Base-by-base conservation (phyloP, 2,888 invertebrate genomes). In the Keiferia lycopersicella region DNA sequence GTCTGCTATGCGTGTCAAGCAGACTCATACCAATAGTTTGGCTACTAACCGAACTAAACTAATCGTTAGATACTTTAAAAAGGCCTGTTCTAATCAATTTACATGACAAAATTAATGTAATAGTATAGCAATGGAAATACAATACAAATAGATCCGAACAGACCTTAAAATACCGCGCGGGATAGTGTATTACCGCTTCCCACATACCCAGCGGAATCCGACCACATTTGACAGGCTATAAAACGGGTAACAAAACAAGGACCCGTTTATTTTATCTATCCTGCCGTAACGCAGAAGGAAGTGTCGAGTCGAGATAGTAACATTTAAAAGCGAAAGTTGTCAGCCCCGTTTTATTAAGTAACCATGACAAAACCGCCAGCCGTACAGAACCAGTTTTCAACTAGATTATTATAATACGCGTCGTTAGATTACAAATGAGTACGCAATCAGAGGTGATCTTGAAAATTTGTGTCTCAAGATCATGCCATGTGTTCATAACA, bases 291-390 rank as follows among this genome's bases (percentile, higher is more conserved):
- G 14, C n/a, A 45, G 45, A 45, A 45, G 45, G 45, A 45, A 45
- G 45, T 45, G 45, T 26, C 22, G 20, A 22, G 45, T 26, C 22
- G 20, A 22, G 11, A 53, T 22, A 51, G 18, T 20, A 20, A 51
- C 51, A 22, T 53, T 53, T 53, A 14, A 53, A 53, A 53, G 51
- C 22, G 51, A 53, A 53, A 53, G 51, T 53, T 53, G 51, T 53
- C 51, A 53, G 22, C 51, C 51, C 22, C 20, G 51, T 53, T 53
- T 53, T 22, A 53, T 53, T 53, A 53, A 53, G 51, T 53, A 53
- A 53, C 51, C 51, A 22, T 53, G 51, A 53, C 22, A 50, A 50
- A 53, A 20, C 22, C 22, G 12, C 22, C 12, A 53, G 12, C 14
- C 26, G 7, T 14, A 53, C 14, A 22, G 14, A 53, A 53, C 51